Base-by-base conservation (phyloP, 2,797 vertebrate genomes). In the Crax fasciolata region DNA sequence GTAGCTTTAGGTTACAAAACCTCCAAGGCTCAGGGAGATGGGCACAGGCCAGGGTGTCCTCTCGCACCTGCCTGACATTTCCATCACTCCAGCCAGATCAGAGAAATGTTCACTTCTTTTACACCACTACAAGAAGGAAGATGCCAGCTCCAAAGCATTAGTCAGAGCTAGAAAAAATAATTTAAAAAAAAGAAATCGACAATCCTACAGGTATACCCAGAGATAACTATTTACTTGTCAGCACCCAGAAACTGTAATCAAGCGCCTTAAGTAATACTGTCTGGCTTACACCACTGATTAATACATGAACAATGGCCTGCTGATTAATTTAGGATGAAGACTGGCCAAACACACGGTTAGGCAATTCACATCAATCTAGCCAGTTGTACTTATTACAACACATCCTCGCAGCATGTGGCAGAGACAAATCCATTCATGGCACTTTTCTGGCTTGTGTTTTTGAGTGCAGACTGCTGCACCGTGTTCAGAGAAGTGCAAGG, bases 391-490 rank as follows among this genome's bases (percentile, higher is more conserved):
- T 62, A 76, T 75, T 51, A 17, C 44, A 71, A 28, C 28, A 49
- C 52, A 4, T 20, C 66, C 32, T 85, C 0, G 2, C 58, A 17
- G 19, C 2, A 2, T 0, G 0, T 32, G 66, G 46, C 51, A 67
- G 74, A 44, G 73, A 32, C 0, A 10, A 51, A 46, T 35, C 12
- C 59, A 46, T 10, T 41, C 58, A 6, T 0, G 0, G 38, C 3
- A 2, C 25, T 43, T 30, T 10, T 6, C 1, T 23, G 52, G n/a
- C 54, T 65, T 18, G 28, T 21, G 3, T 38, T 61, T 71, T 49
- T 55, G 0, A n/a, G 39, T 28, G 19, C 27, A 7, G 13, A 35
- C 4, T 0, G 0, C 38, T 30, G 14, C 5, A 2, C 27, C 2
- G 3, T 25, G 35, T 20, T 54, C 2, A 1, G 55, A 5, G 38